A percentile compares a stretch with the other conserved stretches of the same genome.
Conservation (phyloP, 2,113 vertebrate genomes). For the Hemibagrus wyckioides region DNA sequence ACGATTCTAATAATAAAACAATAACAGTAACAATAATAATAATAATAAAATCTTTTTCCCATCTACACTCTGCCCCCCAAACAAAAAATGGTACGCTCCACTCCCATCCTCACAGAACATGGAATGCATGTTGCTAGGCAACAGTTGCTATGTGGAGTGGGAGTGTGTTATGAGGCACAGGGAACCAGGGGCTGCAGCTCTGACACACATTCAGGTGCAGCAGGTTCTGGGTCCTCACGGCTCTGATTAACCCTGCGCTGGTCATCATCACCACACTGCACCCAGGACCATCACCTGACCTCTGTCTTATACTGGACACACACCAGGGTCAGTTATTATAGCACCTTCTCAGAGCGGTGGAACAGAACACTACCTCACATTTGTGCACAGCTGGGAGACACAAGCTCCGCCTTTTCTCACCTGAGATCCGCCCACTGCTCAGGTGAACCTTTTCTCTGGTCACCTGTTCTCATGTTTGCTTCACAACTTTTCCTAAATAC, state of each 20-base stretch:
- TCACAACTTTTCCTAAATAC: background rate
- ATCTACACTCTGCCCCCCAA: background rate
- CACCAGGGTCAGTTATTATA: background rate
- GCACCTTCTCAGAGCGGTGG: background rate
- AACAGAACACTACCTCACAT: background rate
- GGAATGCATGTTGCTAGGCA: slow-evolving; percentile 72
- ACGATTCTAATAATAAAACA: too few relatives aligned
- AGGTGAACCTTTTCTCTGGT: background rate
- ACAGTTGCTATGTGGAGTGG: slow-evolving; percentile 71
- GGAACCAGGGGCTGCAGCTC: background rate
- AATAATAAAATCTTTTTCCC: background rate
- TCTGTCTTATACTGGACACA: background rate
- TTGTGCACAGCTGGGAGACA: background rate
- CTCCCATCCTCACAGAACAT: slow-evolving; percentile 48
- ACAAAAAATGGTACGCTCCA: slow-evolving; percentile 18
- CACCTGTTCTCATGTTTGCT: background rate
- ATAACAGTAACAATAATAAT: background rate
- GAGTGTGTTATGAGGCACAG: slow-evolving; percentile 6
- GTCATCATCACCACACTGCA: background rate
- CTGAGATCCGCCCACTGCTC: background rate
- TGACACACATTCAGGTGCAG: slow-evolving; percentile 26
- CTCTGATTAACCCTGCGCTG: background rate
- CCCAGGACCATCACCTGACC: background rate
- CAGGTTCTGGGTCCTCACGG: background rate
- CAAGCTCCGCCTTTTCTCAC: background rate